These are phyloP conservation scores for Otus sunia DNA, from an alignment of 2,113 vertebrate genomes.

Conservation along the genomic window DNA sequence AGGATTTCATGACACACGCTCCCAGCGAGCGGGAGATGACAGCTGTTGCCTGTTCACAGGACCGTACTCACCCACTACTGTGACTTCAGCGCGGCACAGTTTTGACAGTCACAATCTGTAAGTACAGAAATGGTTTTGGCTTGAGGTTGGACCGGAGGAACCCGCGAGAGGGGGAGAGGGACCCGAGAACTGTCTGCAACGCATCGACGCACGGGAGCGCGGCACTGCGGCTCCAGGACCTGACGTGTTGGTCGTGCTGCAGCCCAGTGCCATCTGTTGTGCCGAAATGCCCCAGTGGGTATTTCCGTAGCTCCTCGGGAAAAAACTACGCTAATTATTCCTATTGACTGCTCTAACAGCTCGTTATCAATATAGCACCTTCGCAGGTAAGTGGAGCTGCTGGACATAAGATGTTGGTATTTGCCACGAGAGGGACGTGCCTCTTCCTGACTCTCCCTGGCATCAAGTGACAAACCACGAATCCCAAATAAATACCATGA, in stretches of 20 bases:
- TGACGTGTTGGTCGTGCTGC: background rate
- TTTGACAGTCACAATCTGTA: background rate
- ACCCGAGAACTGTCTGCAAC: background rate
- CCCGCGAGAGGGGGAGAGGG: fast-evolving
- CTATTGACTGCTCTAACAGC: background rate
- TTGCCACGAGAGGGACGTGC: background rate
- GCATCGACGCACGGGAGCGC: background rate
- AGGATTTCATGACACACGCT: background rate
- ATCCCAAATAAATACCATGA: background rate
- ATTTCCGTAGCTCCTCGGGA: background rate
- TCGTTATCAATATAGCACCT: background rate
- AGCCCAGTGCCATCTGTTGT: background rate
- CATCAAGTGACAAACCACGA: background rate
- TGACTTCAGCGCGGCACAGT: background rate
- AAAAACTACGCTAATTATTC: background rate
- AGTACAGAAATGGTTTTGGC: background rate
- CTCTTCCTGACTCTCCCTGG: background rate
- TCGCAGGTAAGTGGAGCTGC: fast-evolving
- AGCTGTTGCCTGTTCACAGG: background rate
- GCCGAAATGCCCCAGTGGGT: background rate
- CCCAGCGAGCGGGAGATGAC: background rate
- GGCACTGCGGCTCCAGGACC: fast-evolving
- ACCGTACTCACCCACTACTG: background rate
- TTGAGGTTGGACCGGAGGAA: background rate
- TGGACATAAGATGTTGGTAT: fast-evolving